phyloP scores from a whole-genome alignment of 2,888 invertebrate species.

The Adelphocoris suturalis region DNA sequence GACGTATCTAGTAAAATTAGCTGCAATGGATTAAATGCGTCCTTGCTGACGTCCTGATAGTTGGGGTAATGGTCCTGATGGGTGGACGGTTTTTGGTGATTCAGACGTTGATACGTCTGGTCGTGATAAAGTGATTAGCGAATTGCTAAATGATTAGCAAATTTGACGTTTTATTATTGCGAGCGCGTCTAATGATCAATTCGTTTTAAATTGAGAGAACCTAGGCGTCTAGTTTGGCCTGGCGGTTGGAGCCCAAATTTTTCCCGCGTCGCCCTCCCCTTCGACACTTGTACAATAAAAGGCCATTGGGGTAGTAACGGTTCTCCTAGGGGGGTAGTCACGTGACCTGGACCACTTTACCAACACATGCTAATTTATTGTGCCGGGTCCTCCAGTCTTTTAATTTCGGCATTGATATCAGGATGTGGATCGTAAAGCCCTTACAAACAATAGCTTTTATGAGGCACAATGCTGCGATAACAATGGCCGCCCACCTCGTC shows the following conservation, averaged over 20 bases:
- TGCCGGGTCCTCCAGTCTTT: conserved; percentile 38
- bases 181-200: too few species aligned
- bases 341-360: conserved; percentile 63
- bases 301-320: conserved; percentile 63
- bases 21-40: too few species aligned
- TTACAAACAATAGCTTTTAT: conserved; percentile 59
- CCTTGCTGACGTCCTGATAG: too few species aligned
- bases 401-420: conserved; percentile 65
- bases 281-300: conserved; percentile 49
- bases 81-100: too few species aligned
- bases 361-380: conserved; percentile 56
- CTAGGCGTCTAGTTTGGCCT: background rate
- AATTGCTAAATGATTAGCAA: too few species aligned
- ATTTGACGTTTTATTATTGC: too few species aligned
- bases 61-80: too few species aligned
- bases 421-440: conserved; percentile 55
- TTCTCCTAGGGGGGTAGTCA: conserved; percentile 61
- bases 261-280: conserved; percentile 14
- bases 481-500: conserved; percentile 30
- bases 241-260: background rate
- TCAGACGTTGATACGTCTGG: too few species aligned
- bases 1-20: too few species aligned
- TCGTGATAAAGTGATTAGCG: too few species aligned
- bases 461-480: conserved; percentile 50
- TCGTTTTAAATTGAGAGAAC: too few species aligned